Base-by-base conservation (phyloP, 2,797 vertebrate genomes). In the Brachyalestes nurse region DNA sequence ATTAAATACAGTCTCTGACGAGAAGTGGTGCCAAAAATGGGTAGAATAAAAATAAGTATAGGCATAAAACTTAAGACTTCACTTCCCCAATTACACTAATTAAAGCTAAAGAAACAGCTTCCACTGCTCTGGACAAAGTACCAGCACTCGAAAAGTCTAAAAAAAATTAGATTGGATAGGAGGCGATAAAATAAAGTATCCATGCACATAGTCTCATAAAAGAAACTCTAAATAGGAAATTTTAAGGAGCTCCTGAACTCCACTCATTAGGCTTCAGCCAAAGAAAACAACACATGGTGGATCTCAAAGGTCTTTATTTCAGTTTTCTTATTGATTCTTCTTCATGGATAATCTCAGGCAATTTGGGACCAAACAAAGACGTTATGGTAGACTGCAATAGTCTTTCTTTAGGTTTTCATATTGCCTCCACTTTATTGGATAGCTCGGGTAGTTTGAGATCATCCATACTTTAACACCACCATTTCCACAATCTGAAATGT, bases 401-500 rank as follows among this genome's bases (percentile, higher is more conserved):
- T 49, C 58, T 72, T 62, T 6, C 61, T 51, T 21, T 16, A 12
- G 51, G 8, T 28, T 69, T 28, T 47, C 40, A 0, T 19, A 61
- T 64, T 71, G 4, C 17, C 23, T 38, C 12, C 21, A 14, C 61
- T 42, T 65, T 23, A 23, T 53, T 77, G 28, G 60, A 57, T n/a
- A 38, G 62, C n/a, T 75, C 42, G 65, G 42, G 17, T 40, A 23
- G 19, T 65, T 40, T 19, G 45, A 47, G 25, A n/a, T 49, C 40
- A 49, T 19, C 9, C n/a, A 40, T 0, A 16, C 19, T 49, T 51
- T 57, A 34, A 49, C 12, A 25, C 19, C 72, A 51, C 13, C 60
- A 25, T 53, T 42, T 66, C 53, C 57, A 57, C 21, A 75, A 42
- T 19, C 72, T 60, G 13, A 47, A 80, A 73, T 65, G 23, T 60